A percentile compares a stretch with the other conserved stretches of the same genome.
Conservation (phyloP, 2,113 vertebrate genomes). For the Onychostruthus taczanowskii region DNA sequence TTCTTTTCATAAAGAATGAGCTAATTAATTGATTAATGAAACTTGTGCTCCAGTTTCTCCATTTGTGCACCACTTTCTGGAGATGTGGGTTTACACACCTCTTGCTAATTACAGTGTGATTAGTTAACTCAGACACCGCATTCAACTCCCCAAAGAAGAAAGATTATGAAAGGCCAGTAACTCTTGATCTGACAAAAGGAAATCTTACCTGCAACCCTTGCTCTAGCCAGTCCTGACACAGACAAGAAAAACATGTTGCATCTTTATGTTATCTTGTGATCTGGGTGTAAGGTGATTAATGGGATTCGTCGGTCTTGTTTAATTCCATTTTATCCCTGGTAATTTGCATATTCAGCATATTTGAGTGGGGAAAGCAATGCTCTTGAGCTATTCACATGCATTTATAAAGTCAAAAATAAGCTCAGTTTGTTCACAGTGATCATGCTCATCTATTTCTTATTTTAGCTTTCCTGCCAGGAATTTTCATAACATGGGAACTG, state of each 20-base stretch:
- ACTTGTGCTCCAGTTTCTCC: background rate
- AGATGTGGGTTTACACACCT: background rate
- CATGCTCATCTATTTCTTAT: background rate
- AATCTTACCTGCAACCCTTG: background rate
- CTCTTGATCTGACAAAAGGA: background rate
- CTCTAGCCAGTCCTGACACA: background rate
- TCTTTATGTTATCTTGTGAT: background rate
- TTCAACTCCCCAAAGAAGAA: background rate
- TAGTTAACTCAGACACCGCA: background rate
- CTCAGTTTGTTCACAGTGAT: background rate
- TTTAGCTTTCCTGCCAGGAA: background rate
- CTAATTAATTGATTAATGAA: background rate
- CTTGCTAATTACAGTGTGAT: background rate
- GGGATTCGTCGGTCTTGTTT: background rate
- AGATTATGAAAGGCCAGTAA: background rate
- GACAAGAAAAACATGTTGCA: background rate
- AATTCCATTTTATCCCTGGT: background rate
- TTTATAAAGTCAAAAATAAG: background rate
- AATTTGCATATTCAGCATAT: background rate
- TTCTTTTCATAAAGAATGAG: background rate
- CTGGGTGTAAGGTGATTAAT: background rate
- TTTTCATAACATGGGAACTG: background rate
- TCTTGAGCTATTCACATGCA: background rate
- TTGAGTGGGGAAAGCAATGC: background rate
- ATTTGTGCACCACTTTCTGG: background rate